Conservation (phyloP, 35 echinoderm and acorn worm genomes). For the Stichopus chloronotus region DNA sequence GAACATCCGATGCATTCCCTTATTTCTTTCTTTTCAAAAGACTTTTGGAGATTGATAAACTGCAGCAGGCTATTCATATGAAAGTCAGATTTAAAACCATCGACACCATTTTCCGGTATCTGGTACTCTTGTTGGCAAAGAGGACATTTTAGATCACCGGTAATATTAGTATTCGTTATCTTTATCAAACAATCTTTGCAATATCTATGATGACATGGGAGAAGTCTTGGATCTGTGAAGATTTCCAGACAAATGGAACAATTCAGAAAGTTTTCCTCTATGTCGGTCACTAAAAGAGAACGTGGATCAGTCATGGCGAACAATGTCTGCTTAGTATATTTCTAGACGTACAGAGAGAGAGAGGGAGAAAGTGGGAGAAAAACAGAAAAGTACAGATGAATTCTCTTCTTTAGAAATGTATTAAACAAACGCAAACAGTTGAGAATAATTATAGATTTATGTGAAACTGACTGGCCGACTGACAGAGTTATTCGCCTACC, state of each 20-base stretch:
- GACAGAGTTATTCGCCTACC: too few relatives aligned
- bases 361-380: too few relatives aligned
- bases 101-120: slow-evolving; percentile 3
- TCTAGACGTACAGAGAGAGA: too few relatives aligned
- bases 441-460: too few relatives aligned
- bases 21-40: background rate
- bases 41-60: background rate
- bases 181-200: background rate
- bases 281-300: background rate
- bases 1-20: slow-evolving; percentile 15
- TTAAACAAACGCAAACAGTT: too few relatives aligned
- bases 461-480: too few relatives aligned
- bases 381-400: too few relatives aligned
- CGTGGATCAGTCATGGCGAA: background rate
- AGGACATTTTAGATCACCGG: background rate
- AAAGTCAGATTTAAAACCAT: slow-evolving; percentile 46
- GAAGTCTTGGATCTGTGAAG: background rate
- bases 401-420: too few relatives aligned
- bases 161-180: background rate
- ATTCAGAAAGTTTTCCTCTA: background rate
- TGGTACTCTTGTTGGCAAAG: background rate
- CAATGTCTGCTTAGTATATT: too few relatives aligned
- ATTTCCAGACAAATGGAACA: slow-evolving; percentile 37
- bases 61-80: background rate
- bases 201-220: slow-evolving; percentile 29